Conservation (phyloP, 2,888 invertebrate genomes). For the Autographa pulchrina region DNA sequence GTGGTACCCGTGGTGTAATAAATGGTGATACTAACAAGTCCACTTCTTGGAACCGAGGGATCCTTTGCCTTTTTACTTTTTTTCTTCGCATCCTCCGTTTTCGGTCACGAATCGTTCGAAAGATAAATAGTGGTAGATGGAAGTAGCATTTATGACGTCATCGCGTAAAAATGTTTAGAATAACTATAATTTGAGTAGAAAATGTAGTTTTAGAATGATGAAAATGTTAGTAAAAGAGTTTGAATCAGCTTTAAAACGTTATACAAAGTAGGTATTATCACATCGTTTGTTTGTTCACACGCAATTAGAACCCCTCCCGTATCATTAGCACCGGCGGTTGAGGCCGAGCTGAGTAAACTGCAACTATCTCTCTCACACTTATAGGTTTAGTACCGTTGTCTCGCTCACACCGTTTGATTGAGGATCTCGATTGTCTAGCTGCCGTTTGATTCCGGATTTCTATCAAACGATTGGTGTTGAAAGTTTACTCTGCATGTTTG, state of each 20-base stretch:
- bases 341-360: slow-evolving; percentile 64
- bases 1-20: slow-evolving; percentile 82
- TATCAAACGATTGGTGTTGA: slow-evolving; percentile 80
- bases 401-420: slow-evolving; percentile 75
- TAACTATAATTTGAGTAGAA: slow-evolving; percentile 10
- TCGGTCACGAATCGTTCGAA: slow-evolving; percentile 81
- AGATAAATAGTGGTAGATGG: slow-evolving; percentile 82
- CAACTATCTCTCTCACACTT: slow-evolving; percentile 68
- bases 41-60: slow-evolving; percentile 81
- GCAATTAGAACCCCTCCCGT: slow-evolving; percentile 85
- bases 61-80: slow-evolving; percentile 65
- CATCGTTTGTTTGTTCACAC: slow-evolving; percentile 84
- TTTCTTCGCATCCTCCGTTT: slow-evolving; percentile 68
- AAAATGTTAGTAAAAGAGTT: slow-evolving; percentile 39
- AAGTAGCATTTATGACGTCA: slow-evolving; percentile 75
- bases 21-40: slow-evolving; percentile 85
- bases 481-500: slow-evolving; percentile 76
- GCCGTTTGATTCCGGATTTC: slow-evolving; percentile 78
- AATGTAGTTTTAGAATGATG: slow-evolving; percentile 29
- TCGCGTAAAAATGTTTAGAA: slow-evolving; percentile 44
- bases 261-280: slow-evolving; percentile 80
- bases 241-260: slow-evolving; percentile 50
- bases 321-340: slow-evolving; percentile 82
- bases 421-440: slow-evolving; percentile 77
- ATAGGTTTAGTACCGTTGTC: slow-evolving; percentile 57